Base-by-base conservation (phyloP, 2,888 invertebrate genomes). In the Liodrosophila aerea region DNA sequence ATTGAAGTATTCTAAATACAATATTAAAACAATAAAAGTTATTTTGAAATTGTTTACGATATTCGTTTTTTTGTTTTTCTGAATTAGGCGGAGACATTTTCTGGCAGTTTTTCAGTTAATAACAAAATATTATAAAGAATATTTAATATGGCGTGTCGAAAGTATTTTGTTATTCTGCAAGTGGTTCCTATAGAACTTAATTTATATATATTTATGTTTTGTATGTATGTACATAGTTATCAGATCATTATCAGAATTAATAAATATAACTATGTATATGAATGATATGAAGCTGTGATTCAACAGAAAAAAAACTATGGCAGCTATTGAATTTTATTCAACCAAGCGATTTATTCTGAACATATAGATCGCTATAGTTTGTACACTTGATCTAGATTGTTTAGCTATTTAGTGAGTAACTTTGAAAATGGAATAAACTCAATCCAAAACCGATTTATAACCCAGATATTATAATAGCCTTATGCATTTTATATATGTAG, bases 61-160 rank as follows among this genome's bases (percentile, higher is more conserved):
- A 43, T 43, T 34, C 33, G 49, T 63, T n/a, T n/a, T n/a, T n/a
- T n/a, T n/a, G n/a, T n/a, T 61, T 46, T 44, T 22, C 22, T 22
- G 18, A 60, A 45, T 62, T 68, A 81, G 78, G 80, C 80, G 80
- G 75, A 81, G 73, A 81, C 76, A 82, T 82, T 77, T 82, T 72
- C 75, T 82, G 81, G 82, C 81, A 81, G 81, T 81, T 82, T 64
- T 73, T 78, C 70, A 69, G 69, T 71, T 72, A 39, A 58, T 63
- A 63, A 33, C 41, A 22, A 33, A 40, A 34, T 29, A 18, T 52
- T 45, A 12, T 8, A 47, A 67, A 64, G 44, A 22, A 22, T 27
- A 59, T 22, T 22, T 22, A 22, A 22, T 22, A 22, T 22, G 22
- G 22, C 22, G 22, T 22, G 22, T 22, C 22, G 22, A 22, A 22